phyloP scores from a whole-genome alignment of 2,888 invertebrate genomes.

The Anagyrus pseudococci region DNA sequence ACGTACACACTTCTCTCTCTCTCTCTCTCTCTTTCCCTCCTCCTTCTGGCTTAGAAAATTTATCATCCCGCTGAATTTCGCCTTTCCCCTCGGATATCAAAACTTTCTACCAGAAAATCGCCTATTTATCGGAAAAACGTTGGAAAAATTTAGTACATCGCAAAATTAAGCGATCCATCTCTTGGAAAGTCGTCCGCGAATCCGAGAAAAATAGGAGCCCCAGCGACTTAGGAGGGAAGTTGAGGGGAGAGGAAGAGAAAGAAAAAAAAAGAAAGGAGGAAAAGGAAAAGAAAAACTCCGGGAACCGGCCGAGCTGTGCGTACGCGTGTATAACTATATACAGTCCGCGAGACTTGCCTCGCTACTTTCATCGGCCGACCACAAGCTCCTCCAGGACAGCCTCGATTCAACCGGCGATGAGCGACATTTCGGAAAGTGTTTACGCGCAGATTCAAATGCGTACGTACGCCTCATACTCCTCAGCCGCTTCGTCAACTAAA shows the following conservation, averaged over 20 bases:
- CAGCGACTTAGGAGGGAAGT: too few species aligned
- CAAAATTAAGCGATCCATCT: not conserved
- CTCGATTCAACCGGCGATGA: not conserved
- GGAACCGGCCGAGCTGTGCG: too few species aligned
- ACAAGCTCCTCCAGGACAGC: not conserved
- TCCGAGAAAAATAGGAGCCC: constrained; percentile 5
- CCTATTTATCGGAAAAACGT: not conserved
- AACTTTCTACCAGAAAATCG: too few species aligned
- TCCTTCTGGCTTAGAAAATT: not conserved
- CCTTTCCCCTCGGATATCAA: not conserved
- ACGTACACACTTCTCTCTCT: too few species aligned
- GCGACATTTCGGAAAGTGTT: not conserved
- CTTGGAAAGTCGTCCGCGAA: constrained; percentile 34
- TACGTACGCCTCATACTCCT: not conserved
- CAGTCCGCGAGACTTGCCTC: not conserved
- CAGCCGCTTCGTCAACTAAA: too few species aligned
- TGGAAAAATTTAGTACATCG: not conserved
- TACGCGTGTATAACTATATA: not conserved
- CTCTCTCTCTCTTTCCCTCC: not conserved
- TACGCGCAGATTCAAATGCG: not conserved
- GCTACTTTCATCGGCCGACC: too few species aligned
- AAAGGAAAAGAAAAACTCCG: constrained; percentile 17
- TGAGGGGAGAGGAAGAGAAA: too few species aligned
- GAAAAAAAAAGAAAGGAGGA: constrained; percentile 5
- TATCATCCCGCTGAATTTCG: not conserved